Conservation (phyloP, 2,888 invertebrate species). For the Protonemura montana region DNA sequence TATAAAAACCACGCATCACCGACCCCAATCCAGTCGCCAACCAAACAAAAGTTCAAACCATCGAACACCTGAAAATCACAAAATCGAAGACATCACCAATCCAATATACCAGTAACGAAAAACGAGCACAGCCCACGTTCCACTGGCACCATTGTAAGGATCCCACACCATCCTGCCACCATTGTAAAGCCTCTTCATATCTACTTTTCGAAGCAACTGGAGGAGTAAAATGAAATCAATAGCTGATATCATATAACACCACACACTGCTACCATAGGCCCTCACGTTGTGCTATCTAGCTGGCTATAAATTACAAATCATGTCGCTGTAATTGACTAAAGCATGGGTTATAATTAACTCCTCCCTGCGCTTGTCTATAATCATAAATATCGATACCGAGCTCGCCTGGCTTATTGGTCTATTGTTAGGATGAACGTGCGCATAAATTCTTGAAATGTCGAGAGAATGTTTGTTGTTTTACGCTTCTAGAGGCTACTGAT, state of each 20-base stretch:
- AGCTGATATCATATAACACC: neutral
- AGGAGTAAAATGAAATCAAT: neutral
- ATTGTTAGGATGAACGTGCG: neutral
- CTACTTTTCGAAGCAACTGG: no score
- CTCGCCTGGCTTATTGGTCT: neutral
- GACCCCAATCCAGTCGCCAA: neutral
- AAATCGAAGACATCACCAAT: neutral
- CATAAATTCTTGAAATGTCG: neutral
- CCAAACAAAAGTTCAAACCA: neutral
- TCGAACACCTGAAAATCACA: neutral
- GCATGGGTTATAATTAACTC: neutral
- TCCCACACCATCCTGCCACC: no score
- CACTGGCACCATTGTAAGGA: neutral
- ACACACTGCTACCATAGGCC: neutral
- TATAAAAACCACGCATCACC: neutral
- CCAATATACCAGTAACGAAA: neutral
- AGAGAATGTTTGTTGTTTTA: neutral
- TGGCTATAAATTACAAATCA: neutral
- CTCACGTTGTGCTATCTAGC: neutral
- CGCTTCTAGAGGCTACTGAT: neutral
- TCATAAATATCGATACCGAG: neutral
- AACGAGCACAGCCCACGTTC: neutral
- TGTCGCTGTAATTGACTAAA: neutral
- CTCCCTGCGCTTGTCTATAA: neutral
- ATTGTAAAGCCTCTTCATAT: no score